phyloP scores from a whole-genome alignment of 2,113 vertebrate species.

The Brachirus orientalis region DNA sequence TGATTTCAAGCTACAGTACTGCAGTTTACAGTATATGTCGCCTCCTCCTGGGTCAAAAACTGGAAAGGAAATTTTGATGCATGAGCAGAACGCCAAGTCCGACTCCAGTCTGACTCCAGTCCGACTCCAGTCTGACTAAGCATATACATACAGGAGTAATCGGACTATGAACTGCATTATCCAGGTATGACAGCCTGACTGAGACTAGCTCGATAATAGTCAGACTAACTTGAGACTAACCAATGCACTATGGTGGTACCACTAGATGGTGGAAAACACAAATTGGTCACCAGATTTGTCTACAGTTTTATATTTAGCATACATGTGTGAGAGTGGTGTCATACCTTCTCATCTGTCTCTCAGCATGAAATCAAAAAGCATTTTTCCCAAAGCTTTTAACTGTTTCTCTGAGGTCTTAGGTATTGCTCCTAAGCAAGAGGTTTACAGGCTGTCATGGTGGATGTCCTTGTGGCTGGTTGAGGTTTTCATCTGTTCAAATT shows the following conservation, averaged over 20 bases:
- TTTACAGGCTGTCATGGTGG: constrained; percentile 14
- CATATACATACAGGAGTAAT: no score
- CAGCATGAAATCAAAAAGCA: not conserved
- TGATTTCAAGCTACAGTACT: no score
- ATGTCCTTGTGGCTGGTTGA: constrained; percentile 16
- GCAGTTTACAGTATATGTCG: no score
- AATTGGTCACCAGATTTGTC: not conserved
- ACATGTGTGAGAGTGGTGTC: not conserved
- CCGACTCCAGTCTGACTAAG: no score
- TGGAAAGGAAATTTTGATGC: no score
- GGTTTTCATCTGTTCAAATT: constrained; percentile 39
- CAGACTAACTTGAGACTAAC: not conserved
- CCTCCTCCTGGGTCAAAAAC: no score
- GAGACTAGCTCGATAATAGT: no score
- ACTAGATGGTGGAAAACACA: not conserved
- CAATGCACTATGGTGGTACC: no score
- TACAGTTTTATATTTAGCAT: not conserved
- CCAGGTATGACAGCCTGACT: no score
- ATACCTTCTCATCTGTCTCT: not conserved
- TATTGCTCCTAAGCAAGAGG: not conserved
- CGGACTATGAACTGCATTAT: no score
- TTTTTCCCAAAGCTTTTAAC: not conserved
- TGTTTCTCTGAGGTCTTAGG: not conserved
- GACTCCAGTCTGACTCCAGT: no score
- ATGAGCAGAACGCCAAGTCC: no score